Percentiles rank a stretch among this genome's conserved stretches.
phyloP scores from a whole-genome alignment of 2,797 vertebrate species.

The Prionace glauca region DNA sequence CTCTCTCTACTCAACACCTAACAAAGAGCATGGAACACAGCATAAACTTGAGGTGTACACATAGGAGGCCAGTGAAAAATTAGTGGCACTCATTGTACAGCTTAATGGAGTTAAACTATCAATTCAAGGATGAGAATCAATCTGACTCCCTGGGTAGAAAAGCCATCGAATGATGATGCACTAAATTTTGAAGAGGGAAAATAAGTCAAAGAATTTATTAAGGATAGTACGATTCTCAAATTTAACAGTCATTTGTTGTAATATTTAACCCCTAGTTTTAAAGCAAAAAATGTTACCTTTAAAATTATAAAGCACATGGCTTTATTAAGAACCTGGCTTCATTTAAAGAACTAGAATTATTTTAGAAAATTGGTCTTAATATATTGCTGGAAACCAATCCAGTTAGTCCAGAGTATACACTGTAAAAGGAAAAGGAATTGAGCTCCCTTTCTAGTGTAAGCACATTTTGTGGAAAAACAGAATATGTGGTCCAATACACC shows the following conservation, averaged over 20 bases:
- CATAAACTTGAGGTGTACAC: neutral
- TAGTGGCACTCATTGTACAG: neutral
- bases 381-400: neutral
- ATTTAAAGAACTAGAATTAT: neutral
- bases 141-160: neutral
- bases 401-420: neutral
- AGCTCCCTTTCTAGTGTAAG: neutral
- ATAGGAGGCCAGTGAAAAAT: neutral
- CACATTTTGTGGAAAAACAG: neutral
- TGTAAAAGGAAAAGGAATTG: neutral
- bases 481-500: neutral
- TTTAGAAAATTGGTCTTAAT: neutral
- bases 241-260: neutral
- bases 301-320: neutral
- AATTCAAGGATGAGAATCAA: conserved; percentile 8
- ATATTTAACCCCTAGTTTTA: neutral
- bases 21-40: neutral
- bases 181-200: too few species aligned
- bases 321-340: neutral
- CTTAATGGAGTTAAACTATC: neutral
- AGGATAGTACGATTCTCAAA: neutral
- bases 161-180: neutral
- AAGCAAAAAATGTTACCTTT: neutral
- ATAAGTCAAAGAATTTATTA: neutral
- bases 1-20: neutral